Evolutionary conservation across 2,888 invertebrate species (phyloP), one percentile per base, ranked within the genome.

Genomic region (Chirona hameri): DNA sequence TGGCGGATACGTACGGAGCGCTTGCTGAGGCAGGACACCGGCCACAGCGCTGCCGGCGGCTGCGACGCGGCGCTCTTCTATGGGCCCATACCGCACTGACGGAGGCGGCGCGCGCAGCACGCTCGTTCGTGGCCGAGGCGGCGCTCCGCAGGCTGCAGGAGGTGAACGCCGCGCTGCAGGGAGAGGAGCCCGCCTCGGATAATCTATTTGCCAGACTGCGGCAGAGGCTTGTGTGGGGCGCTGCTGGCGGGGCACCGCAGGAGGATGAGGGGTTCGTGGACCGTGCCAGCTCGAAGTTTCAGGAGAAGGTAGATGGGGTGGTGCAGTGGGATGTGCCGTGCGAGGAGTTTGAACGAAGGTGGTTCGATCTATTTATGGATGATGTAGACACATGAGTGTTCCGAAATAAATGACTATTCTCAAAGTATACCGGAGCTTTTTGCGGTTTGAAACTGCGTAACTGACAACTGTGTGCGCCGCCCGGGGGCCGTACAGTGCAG

Each of bases 111-210:
- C 76, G 76, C 39, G 76, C 76, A 7, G 76, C 39, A 18, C 39
- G 76, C 39, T n/a, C 27, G 76, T 76, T 31, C 15, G 76, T 76
- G 39, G 76, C 76, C 7, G 76, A 39, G 24, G 76, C 76, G 76
- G 21, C 39, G 24, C 21, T 3, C 39, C 39, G 76, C 21, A 31
- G 31, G 0, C 76, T 76, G 39, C 31, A 2, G 18, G 39, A 39
- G 18, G 76, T 76, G 31, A 24, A 76, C 39, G 39, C 39, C 21
- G 21, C 14, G 39, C 39, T 76, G 76, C 21, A 0, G 39, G 24
- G 15, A 1, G 76, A 5, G 76, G 15, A 14, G 24, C 27, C 29
- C 24, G 76, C 24, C 14, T 31, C 76, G 0, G 76, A 39, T 10
- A 39, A 76, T 3, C 76, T 76, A 21, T 14, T 5, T 21, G 31